Conservation (phyloP, 2,888 invertebrate genomes). For the Amorpha juglandis region DNA sequence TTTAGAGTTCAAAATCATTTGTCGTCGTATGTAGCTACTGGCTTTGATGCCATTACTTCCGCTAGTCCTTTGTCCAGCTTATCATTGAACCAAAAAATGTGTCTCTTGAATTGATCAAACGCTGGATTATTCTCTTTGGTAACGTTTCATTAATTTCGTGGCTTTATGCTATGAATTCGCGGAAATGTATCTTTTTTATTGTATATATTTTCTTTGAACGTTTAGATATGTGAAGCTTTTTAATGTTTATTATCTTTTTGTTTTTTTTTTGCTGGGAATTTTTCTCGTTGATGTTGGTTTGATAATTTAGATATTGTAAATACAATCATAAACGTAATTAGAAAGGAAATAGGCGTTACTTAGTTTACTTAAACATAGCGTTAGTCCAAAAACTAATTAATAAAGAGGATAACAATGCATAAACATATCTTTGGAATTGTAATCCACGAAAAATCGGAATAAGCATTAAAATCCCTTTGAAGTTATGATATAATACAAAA, state of each 20-base stretch:
- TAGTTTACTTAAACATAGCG: no score
- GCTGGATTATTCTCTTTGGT: conserved; percentile 33
- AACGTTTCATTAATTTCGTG: conserved; percentile 27
- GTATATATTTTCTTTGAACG: not conserved
- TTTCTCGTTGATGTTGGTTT: no score
- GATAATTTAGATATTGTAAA: no score
- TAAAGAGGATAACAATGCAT: no score
- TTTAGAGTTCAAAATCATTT: conserved; percentile 62
- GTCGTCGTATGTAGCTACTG: conserved; percentile 45
- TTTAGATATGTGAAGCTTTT: conserved; percentile 15
- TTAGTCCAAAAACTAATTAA: no score
- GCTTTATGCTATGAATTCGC: conserved; percentile 23
- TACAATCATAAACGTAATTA: no score
- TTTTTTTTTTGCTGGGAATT: not conserved
- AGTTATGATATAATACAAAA: no score
- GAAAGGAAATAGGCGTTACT: no score
- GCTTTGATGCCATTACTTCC: conserved; percentile 77
- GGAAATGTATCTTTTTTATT: conserved; percentile 4
- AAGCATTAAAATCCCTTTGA: no score
- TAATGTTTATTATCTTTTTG: not conserved
- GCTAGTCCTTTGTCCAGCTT: conserved; percentile 64
- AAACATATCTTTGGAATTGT: no score
- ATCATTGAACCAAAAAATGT: conserved; percentile 29
- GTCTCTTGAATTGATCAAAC: conserved; percentile 27
- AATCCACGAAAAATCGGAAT: no score